Base-by-base conservation (phyloP, 1,140 invertebrate genomes). In the Drosophila varians region DNA sequence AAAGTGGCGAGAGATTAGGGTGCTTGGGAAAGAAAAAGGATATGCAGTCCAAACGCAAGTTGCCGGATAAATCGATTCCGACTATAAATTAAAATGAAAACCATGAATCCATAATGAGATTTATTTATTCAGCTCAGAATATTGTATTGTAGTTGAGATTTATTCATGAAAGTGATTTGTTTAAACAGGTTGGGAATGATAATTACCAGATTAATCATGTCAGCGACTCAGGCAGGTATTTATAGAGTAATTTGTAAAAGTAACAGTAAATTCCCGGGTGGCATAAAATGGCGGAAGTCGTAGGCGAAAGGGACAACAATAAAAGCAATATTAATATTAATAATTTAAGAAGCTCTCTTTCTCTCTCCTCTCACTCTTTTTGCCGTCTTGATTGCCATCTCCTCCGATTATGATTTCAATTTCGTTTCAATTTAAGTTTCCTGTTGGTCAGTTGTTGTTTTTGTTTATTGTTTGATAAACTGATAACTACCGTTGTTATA, bases 401-500 rank as follows among this genome's bases (percentile, higher is more conserved):
- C 23, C 60, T 60, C 23, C 38, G 38, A 42, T 42, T 42, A 18
- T 16, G 16, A 42, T 42, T 42, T 42, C 38, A 42, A 60, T 60
- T 47, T 60, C 28, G 40, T 57, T 70, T 69, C 65, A 71, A 71
- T 71, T 71, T 71, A 23, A 46, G 68, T 49, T 71, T 71, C 68
- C 68, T 57, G 64, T 36, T 70, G 66, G 66, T 58, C 43, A 65
- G 60, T 65, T 62, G 58, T 55, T 66, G 62, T 38, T 58, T 46
- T 49, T 31, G 28, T 31, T 7, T 38, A 11, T 57, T 42, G 49
- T 69, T 75, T 79, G 74, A 78, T 83, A 77, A 82, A 76, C 55
- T 76, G 77, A 82, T 82, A 82, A 71, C 71, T 71, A 65, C 54
- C 68, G 71, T 57, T 84, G 79, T 86, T 86, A 79, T 84, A 80